These are phyloP conservation scores for Archocentrus centrarchus DNA, from an alignment of 2,113 vertebrate genomes.

Conservation along the genomic window DNA sequence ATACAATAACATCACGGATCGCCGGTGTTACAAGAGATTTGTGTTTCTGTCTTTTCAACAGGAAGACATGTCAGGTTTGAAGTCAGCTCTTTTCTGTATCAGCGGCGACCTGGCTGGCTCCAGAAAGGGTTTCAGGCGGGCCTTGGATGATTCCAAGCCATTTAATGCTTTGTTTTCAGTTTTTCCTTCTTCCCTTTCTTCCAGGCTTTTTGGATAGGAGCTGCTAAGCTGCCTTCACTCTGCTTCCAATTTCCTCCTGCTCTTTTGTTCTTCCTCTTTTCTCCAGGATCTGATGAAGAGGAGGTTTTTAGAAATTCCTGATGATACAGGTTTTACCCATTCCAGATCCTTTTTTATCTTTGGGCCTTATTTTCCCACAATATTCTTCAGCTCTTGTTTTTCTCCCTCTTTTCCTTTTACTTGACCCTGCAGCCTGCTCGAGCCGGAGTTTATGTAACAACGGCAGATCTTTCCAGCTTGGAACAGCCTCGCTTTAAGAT, in stretches of 20 bases:
- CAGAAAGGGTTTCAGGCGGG: slow-evolving; percentile 38
- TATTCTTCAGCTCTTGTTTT: slow-evolving; percentile 50
- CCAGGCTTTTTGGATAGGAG: slow-evolving; percentile 61
- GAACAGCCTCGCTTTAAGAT: slow-evolving; percentile 53
- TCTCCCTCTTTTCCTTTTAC: slow-evolving; percentile 35
- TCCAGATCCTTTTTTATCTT: slow-evolving; percentile 58
- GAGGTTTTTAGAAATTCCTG: slow-evolving; percentile 42
- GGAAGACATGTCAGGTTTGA: slow-evolving; percentile 45
- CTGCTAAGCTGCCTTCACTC: slow-evolving; percentile 65
- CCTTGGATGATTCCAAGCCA: slow-evolving; percentile 32
- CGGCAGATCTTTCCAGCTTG: slow-evolving; percentile 66
- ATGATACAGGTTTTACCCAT: slow-evolving; percentile 61
- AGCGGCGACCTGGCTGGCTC: slow-evolving; percentile 40
- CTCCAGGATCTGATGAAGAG: slow-evolving; percentile 57
- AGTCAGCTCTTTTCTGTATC: slow-evolving; percentile 33
- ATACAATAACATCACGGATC: slow-evolving; percentile 40
- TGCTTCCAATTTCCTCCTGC: slow-evolving; percentile 74
- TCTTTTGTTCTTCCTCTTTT: slow-evolving; percentile 68
- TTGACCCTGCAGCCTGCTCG: slow-evolving; percentile 36
- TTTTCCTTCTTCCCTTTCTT: slow-evolving; percentile 60
- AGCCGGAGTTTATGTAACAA: slow-evolving; percentile 65
- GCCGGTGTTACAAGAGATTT: slow-evolving; percentile 33
- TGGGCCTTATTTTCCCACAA: slow-evolving; percentile 53
- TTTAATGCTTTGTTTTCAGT: slow-evolving; percentile 70
- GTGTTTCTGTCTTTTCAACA: slow-evolving; percentile 27